Conservation (phyloP, 1,140 invertebrate genomes). For the Drosophila santomea region DNA sequence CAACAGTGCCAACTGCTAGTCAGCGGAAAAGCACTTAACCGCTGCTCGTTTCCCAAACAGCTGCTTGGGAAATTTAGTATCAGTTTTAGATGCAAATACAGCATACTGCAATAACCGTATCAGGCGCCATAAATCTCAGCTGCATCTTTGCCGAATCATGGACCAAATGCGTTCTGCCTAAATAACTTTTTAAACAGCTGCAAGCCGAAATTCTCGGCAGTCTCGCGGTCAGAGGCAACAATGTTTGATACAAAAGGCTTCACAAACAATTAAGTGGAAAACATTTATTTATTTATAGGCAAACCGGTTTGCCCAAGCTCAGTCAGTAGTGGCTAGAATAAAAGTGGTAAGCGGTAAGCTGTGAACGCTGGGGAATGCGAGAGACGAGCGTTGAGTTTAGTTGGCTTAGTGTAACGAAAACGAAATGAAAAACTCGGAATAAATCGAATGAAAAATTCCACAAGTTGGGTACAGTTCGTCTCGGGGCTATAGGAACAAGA, state of each 20-base stretch:
- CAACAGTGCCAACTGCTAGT: constrained; percentile 3
- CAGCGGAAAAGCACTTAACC: constrained; percentile 40
- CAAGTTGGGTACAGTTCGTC: constrained; percentile 33
- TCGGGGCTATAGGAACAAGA: not conserved
- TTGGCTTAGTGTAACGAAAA: constrained; percentile 41
- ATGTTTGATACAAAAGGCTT: constrained; percentile 47
- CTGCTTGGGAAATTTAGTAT: constrained; percentile 44
- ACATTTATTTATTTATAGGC: constrained; percentile 64
- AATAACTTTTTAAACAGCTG: constrained; percentile 26
- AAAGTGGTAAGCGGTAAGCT: constrained; percentile 45
- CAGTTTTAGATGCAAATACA: constrained; percentile 46
- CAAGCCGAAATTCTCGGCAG: constrained; percentile 2
- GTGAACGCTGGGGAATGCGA: constrained; percentile 17
- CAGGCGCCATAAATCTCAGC: constrained; percentile 31
- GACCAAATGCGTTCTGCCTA: constrained; percentile 12
- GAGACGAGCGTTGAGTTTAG: constrained; percentile 21
- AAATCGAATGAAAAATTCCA: constrained; percentile 45
- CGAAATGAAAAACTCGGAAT: constrained; percentile 44
- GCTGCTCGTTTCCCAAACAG: constrained; percentile 33
- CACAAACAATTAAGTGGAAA: constrained; percentile 70
- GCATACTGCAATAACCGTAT: constrained; percentile 35
- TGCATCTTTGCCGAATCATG: constrained; percentile 14
- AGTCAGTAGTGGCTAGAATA: constrained; percentile 43
- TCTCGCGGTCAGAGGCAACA: constrained; percentile 12
- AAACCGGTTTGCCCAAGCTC: constrained; percentile 66